Evolutionary conservation across 2,888 invertebrate species (phyloP).

Genomic region (Scotopteryx bipunctaria): DNA sequence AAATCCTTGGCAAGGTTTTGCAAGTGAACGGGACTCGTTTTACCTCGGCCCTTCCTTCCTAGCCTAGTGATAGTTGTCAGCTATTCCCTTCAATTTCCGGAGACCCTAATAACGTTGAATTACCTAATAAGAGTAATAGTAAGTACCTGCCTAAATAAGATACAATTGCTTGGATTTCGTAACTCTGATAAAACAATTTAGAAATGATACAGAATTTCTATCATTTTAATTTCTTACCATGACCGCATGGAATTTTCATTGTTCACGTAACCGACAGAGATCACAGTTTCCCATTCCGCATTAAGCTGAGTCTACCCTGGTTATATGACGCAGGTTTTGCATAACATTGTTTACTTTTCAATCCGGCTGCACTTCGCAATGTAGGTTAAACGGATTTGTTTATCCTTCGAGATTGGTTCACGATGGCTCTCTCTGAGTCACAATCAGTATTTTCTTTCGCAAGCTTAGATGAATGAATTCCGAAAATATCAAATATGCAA

Average conservation of each 20-base stretch:
- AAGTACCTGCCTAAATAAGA: not conserved
- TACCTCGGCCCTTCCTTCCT: constrained; percentile 32
- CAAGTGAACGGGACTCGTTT: constrained; percentile 43
- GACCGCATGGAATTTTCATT: not conserved
- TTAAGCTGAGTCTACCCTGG: constrained; percentile 1
- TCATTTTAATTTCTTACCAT: not conserved
- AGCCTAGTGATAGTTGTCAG: constrained; percentile 18
- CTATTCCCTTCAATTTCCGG: constrained; percentile 3
- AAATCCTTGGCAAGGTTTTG: constrained; percentile 45
- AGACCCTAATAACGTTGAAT: not conserved
- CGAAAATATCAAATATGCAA: constrained; percentile 9
- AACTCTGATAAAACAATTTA: too few relatives aligned
- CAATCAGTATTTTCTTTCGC: constrained; percentile 19
- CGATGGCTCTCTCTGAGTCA: constrained; percentile 29
- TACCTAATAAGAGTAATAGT: too few relatives aligned
- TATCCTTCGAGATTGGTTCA: constrained; percentile 28
- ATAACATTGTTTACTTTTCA: constrained; percentile 15
- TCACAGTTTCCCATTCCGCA: constrained; percentile 17
- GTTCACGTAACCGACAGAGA: constrained; percentile 7
- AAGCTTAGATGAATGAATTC: constrained; percentile 23
- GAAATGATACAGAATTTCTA: not conserved
- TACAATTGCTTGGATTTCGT: too few relatives aligned
- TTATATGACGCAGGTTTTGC: constrained; percentile 6
- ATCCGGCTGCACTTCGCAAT: constrained; percentile 18
- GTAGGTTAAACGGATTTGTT: constrained; percentile 27